These are phyloP conservation scores for Drosophila parabipectinata DNA, from an alignment of 1,140 invertebrate genomes.

Conservation along the genomic window DNA sequence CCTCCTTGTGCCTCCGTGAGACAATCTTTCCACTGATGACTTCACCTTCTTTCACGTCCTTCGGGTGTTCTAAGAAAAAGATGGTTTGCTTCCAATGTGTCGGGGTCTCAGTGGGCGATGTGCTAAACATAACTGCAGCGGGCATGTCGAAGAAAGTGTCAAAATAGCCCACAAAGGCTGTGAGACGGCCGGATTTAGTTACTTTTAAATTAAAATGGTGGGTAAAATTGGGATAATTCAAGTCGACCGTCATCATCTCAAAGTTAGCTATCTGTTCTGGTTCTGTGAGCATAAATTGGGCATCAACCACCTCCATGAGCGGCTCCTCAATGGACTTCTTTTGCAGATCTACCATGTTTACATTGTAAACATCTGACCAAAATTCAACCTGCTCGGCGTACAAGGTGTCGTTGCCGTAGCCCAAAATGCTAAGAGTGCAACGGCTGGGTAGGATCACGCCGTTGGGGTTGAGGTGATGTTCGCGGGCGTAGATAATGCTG, in stretches of 20 bases:
- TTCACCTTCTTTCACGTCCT: constrained; percentile 90
- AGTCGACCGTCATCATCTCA: constrained; percentile 92
- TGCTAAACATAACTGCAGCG: constrained; percentile 88
- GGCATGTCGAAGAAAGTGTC: constrained; percentile 94
- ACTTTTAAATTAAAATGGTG: constrained; percentile 91
- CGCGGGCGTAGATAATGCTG: constrained; percentile 94
- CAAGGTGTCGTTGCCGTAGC: constrained; percentile 93
- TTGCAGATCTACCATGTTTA: constrained; percentile 98
- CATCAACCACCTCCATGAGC: constrained; percentile 92
- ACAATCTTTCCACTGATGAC: constrained; percentile 87
- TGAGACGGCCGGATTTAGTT: constrained; percentile 90
- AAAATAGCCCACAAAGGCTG: constrained; percentile 97
- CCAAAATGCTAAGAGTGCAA: constrained; percentile 94
- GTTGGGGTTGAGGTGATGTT: constrained; percentile 91
- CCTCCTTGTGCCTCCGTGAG: constrained; percentile 86
- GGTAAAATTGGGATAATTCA: constrained; percentile 92
- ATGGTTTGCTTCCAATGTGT: constrained; percentile 99
- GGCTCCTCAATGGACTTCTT: constrained; percentile 95
- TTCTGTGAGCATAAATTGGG: constrained; percentile 91
- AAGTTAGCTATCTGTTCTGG: constrained; percentile 88
- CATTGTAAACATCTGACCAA: constrained; percentile 99
- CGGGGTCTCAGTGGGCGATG: constrained; percentile 89
- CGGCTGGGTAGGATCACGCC: constrained; percentile 93
- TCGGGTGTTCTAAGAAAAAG: constrained; percentile 91
- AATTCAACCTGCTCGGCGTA: constrained; percentile 91